phyloP scores from a whole-genome alignment of 2,888 invertebrate genomes.

The Ophioninae sp. region DNA sequence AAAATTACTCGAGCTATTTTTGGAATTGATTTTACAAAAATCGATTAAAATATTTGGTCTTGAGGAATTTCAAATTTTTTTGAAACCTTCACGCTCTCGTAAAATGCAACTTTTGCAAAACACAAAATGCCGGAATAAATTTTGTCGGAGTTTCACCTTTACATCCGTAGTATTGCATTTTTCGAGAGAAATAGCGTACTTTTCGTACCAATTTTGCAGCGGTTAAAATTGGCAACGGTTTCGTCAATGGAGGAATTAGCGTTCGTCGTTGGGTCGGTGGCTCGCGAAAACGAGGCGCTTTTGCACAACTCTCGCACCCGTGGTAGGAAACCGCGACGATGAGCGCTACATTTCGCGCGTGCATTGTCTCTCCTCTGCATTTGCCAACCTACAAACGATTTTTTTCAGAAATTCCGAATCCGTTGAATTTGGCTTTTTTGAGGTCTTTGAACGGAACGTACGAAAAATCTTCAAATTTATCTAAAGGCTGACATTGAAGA shows the following conservation, averaged over 20 bases:
- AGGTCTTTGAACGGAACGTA: not conserved
- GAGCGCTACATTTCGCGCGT: constrained; percentile 53
- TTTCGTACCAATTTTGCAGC: constrained; percentile 10
- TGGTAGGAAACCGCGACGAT: constrained; percentile 31
- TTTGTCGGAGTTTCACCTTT: not conserved
- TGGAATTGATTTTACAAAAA: not conserved
- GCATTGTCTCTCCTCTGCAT: constrained; percentile 45
- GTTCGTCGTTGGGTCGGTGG: not conserved
- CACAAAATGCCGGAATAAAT: not conserved
- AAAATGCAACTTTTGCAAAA: not conserved
- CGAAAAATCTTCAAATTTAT: not conserved
- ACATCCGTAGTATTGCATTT: not conserved
- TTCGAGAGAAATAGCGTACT: not conserved
- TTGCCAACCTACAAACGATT: constrained; percentile 37
- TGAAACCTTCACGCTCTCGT: not conserved
- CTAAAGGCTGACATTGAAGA: too few species aligned
- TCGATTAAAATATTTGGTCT: not conserved
- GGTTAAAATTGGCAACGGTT: constrained; percentile 12
- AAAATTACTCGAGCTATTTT: not conserved
- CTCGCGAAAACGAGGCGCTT: constrained; percentile 31
- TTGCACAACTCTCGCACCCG: constrained; percentile 45
- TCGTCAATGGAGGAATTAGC: constrained; percentile 32
- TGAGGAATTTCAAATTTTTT: not conserved
- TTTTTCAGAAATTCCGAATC: not conserved
- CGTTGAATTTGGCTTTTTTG: not conserved